These are phyloP conservation scores for Luidia sarsii DNA, from an alignment of 53 echinoderm and acorn worm species.

Conservation along the genomic window DNA sequence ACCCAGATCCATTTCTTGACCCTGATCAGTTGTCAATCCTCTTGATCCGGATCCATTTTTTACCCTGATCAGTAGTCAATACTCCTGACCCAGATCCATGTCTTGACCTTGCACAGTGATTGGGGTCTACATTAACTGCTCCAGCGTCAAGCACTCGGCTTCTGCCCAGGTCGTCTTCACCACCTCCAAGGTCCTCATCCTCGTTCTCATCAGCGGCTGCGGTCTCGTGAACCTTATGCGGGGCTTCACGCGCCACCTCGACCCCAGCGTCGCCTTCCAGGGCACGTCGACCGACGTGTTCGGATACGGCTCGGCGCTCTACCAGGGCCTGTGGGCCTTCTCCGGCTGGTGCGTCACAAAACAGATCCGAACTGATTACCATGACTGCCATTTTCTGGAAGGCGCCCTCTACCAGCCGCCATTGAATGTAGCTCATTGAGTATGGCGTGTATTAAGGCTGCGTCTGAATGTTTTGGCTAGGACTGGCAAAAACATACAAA, in stretches of 20 bases:
- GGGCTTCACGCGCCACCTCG: constrained; percentile 68
- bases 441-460: too few species aligned
- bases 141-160: background rate
- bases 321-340: constrained; percentile 90
- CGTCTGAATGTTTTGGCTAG: too few species aligned
- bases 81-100: too few species aligned
- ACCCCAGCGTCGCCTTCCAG: constrained; percentile 65
- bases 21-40: too few species aligned
- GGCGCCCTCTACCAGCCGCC: too few species aligned
- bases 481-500: too few species aligned
- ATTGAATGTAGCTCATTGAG: too few species aligned
- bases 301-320: constrained; percentile 89
- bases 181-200: constrained; percentile 6
- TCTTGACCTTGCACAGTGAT: background rate
- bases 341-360: constrained; percentile 64
- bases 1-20: too few species aligned
- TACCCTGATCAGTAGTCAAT: too few species aligned
- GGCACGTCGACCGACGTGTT: constrained; percentile 73
- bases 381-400: too few species aligned
- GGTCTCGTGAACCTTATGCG: background rate
- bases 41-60: too few species aligned
- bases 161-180: constrained; percentile 12
- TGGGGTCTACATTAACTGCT: constrained; percentile 15
- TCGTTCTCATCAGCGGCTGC: constrained; percentile 1
- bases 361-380: constrained; percentile 77